A percentile compares a stretch with the other conserved stretches of the same genome.
phyloP scores from a whole-genome alignment of 2,113 vertebrate genomes.

The Mungos mungo region DNA sequence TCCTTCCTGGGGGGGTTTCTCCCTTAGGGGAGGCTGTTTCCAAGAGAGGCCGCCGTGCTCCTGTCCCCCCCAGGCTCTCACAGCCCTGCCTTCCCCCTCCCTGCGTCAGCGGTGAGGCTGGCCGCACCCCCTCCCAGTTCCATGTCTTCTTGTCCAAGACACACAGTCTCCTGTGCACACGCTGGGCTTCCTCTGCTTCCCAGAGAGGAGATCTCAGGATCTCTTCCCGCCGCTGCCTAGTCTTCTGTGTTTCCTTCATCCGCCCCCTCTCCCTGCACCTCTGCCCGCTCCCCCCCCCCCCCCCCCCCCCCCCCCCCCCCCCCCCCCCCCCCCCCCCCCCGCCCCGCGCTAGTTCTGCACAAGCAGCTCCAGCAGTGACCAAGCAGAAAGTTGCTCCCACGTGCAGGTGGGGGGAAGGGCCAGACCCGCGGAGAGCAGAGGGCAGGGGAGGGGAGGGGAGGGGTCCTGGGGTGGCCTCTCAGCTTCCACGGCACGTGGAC shows the following conservation, averaged over 20 bases:
- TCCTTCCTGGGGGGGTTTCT: background rate
- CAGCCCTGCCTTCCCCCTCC: background rate
- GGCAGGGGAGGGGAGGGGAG: background rate
- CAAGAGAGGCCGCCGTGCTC: background rate
- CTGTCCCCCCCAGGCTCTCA: background rate
- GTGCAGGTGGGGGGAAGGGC: slow-evolving; percentile 82
- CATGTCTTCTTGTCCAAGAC: background rate
- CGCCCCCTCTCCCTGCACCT: background rate
- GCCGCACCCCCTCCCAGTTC: background rate
- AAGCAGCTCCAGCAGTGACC: slow-evolving; percentile 86
- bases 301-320: too few relatives aligned
- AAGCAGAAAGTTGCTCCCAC: slow-evolving; percentile 86
- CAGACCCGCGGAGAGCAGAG: background rate
- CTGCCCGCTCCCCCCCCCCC: background rate
- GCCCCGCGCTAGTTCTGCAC: background rate
- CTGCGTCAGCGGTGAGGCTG: background rate
- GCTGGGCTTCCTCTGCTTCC: background rate
- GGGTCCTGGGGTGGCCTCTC: background rate
- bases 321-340: fast-evolving
- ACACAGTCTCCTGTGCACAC: background rate
- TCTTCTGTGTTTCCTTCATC: background rate
- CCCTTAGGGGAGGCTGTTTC: background rate
- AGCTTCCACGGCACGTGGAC: fast-evolving
- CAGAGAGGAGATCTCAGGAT: background rate
- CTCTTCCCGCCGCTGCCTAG: background rate